Conservation (phyloP, 2,888 invertebrate genomes). For the Vesta saturnalis region DNA sequence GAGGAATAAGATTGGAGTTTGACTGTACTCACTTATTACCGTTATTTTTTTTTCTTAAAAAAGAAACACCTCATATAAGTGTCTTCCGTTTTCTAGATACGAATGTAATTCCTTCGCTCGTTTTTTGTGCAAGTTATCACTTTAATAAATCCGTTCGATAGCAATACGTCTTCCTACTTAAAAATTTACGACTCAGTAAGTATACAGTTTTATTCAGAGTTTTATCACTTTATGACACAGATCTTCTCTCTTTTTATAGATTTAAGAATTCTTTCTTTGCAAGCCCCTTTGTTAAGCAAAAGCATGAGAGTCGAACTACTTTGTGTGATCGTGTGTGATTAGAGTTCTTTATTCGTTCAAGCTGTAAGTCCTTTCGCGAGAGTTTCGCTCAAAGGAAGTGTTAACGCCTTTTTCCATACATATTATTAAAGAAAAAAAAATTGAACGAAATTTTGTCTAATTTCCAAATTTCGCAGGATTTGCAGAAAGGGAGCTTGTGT, state of each 20-base stretch:
- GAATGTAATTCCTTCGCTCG: too few species aligned
- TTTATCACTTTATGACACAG: constrained; percentile 46
- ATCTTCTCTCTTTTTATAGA: constrained; percentile 43
- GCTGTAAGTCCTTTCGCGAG: constrained; percentile 4
- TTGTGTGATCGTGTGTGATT: constrained; percentile 40
- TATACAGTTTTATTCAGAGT: constrained; percentile 45
- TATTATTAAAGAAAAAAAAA: not conserved
- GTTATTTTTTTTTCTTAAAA: not conserved
- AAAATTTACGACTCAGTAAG: constrained; percentile 46
- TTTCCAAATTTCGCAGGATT: not conserved
- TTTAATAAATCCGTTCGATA: constrained; percentile 45
- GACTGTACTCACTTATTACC: constrained; percentile 38
- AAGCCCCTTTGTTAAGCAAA: constrained; percentile 41
- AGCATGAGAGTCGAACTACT: constrained; percentile 39
- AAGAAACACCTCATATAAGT: not conserved
- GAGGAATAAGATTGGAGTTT: constrained; percentile 43
- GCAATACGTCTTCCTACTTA: constrained; percentile 42
- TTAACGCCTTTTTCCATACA: not conserved
- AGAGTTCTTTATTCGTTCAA: constrained; percentile 37
- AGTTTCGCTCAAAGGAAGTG: not conserved
- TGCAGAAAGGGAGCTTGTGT: too few species aligned
- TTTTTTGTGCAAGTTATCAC: constrained; percentile 32
- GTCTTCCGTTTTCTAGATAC: not conserved
- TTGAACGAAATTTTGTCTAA: not conserved
- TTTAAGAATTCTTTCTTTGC: constrained; percentile 38